These are phyloP conservation scores for Nylanderia fulva DNA, from an alignment of 1,140 invertebrate species.

Conservation along the genomic window DNA sequence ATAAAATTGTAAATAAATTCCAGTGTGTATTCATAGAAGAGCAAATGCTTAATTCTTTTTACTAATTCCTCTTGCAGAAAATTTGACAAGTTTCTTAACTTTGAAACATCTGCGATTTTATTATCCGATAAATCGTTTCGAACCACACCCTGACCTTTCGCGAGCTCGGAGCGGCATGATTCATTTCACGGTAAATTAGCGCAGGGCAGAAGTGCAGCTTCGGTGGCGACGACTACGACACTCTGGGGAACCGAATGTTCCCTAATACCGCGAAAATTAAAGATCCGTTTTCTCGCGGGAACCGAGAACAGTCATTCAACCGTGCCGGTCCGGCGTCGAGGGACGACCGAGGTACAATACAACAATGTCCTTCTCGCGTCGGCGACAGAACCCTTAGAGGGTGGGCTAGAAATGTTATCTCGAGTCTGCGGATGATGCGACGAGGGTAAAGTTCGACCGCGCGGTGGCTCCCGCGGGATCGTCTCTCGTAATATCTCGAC, in stretches of 20 bases:
- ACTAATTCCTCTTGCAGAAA: too few species aligned
- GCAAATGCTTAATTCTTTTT: too few species aligned
- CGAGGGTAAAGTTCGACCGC: constrained; percentile 60
- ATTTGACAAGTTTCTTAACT: neutral
- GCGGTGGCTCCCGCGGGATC: constrained; percentile 64
- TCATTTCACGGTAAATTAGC: constrained; percentile 57
- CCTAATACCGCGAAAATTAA: constrained; percentile 79
- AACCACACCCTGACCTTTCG: constrained; percentile 29
- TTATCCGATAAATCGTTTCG: neutral
- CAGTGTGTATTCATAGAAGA: too few species aligned
- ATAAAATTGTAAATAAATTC: too few species aligned
- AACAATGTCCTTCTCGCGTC: constrained; percentile 73
- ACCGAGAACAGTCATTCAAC: constrained; percentile 47
- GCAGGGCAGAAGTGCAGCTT: constrained; percentile 37
- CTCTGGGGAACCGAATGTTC: constrained; percentile 72
- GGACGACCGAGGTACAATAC: constrained; percentile 68
- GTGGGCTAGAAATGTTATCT: constrained; percentile 76
- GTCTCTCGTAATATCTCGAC: constrained; percentile 71
- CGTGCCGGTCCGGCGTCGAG: constrained; percentile 18
- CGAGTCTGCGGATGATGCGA: constrained; percentile 73
- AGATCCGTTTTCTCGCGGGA: constrained; percentile 69
- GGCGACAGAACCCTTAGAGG: constrained; percentile 39
- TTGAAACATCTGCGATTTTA: neutral
- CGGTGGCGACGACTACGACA: constrained; percentile 44
- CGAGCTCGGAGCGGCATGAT: constrained; percentile 26